Evolutionary conservation across 2,113 vertebrate species (phyloP).

Genomic region (Astur gentilis): DNA sequence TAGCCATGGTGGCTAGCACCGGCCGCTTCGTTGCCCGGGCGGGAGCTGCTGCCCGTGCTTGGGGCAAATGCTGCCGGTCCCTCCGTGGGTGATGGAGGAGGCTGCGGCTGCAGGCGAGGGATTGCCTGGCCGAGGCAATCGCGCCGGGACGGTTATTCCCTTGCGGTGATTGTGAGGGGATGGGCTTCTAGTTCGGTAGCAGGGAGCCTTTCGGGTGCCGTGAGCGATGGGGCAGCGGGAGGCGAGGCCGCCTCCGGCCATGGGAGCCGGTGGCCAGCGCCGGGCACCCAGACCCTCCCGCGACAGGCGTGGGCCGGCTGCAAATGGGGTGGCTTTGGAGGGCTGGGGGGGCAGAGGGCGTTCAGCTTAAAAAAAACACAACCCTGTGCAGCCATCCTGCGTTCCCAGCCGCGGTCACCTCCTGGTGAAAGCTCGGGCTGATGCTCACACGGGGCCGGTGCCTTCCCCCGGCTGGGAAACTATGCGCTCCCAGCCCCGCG

Average conservation of each 20-base stretch:
- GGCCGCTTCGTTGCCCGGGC: fast-evolving
- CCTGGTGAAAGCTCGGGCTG: neutral
- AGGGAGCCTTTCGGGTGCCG: neutral
- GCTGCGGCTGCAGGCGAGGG: neutral
- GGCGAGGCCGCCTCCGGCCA: fast-evolving
- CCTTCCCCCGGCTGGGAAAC: slow-evolving; percentile 65
- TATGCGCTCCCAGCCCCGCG: slow-evolving; percentile 23
- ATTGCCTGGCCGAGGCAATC: fast-evolving
- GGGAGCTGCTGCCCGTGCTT: neutral
- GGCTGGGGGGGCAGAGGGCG: neutral
- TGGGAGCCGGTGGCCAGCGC: neutral
- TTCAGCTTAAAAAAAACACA: neutral
- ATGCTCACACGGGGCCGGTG: neutral
- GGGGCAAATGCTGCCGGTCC: fast-evolving
- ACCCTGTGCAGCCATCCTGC: neutral
- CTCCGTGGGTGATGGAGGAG: fast-evolving
- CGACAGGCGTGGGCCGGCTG: fast-evolving
- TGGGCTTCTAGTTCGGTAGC: neutral
- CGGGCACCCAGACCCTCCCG: neutral
- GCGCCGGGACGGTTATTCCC: fast-evolving
- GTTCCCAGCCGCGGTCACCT: neutral
- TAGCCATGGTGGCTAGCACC: neutral
- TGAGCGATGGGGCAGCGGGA: neutral
- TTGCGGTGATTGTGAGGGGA: fast-evolving
- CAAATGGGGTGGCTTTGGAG: neutral